phyloP scores from a whole-genome alignment of 2,797 vertebrate species.

The Epinephelus coioides region DNA sequence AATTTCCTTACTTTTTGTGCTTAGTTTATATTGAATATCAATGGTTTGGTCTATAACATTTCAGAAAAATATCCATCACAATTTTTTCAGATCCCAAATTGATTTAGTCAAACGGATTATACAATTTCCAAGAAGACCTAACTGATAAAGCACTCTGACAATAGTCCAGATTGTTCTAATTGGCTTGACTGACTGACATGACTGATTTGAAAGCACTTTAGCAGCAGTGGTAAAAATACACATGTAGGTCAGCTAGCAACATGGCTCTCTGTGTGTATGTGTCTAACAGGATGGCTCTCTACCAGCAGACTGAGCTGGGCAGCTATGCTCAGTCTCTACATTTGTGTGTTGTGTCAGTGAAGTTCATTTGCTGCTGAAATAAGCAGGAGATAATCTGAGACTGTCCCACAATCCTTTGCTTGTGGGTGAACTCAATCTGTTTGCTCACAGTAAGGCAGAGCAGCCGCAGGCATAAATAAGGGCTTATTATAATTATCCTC shows the following conservation, averaged over 20 bases:
- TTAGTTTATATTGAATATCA: too few species aligned
- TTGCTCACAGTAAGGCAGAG: not conserved
- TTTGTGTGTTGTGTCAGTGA: slow-evolving; percentile 12
- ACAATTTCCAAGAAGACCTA: too few species aligned
- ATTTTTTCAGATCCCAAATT: too few species aligned
- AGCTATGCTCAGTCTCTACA: not conserved
- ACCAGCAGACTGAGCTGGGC: slow-evolving; percentile 2
- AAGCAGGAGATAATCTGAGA: slow-evolving; percentile 51
- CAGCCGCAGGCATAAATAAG: not conserved
- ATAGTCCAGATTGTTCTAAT: too few species aligned
- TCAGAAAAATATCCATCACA: too few species aligned
- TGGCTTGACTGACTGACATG: too few species aligned
- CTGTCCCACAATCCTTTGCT: slow-evolving; percentile 54
- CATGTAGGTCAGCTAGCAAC: not conserved
- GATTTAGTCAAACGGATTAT: too few species aligned
- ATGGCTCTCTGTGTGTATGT: too few species aligned
- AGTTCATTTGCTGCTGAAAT: slow-evolving; percentile 4
- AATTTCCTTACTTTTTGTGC: too few species aligned
- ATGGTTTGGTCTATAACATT: too few species aligned
- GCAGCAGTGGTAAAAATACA: slow-evolving; percentile 5
- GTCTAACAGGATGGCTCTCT: not conserved
- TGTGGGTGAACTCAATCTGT: slow-evolving; percentile 3
- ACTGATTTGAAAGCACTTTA: not conserved
- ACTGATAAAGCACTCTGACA: not conserved
- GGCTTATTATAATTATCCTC: too few species aligned